These are phyloP conservation scores for Corbicula japonica DNA, from an alignment of 2,888 invertebrate species.

Conservation along the genomic window DNA sequence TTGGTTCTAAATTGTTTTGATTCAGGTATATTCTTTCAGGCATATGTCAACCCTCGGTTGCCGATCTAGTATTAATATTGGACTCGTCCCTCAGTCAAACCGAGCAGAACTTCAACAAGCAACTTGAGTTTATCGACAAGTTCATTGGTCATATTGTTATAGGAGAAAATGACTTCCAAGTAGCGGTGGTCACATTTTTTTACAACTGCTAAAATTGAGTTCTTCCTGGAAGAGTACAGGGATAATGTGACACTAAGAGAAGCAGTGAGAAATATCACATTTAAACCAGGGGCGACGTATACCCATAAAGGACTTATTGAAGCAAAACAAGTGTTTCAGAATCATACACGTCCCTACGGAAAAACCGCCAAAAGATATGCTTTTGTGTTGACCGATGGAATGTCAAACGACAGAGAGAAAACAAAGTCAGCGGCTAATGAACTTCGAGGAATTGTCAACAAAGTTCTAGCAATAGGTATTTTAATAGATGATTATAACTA, in stretches of 20 bases:
- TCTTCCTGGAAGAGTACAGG: not conserved
- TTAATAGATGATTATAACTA: no score
- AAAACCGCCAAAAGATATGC: no score
- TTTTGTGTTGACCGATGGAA: no score
- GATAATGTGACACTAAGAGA: not conserved
- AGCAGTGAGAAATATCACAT: not conserved
- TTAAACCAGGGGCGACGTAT: no score
- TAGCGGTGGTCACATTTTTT: not conserved
- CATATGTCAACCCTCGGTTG: slow-evolving; percentile 23
- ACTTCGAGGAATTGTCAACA: no score
- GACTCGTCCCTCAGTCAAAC: slow-evolving; percentile 24
- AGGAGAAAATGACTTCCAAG: slow-evolving; percentile 11
- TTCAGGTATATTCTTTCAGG: slow-evolving; percentile 8
- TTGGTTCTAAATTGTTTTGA: no score
- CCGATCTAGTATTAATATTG: slow-evolving; percentile 17
- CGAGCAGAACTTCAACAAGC: slow-evolving; percentile 3
- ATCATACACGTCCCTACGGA: not conserved
- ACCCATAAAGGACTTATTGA: no score
- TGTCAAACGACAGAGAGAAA: no score
- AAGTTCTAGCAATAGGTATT: no score
- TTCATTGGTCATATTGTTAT: slow-evolving; percentile 30
- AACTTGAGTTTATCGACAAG: slow-evolving; percentile 16
- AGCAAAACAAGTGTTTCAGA: not conserved
- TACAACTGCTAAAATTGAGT: not conserved
- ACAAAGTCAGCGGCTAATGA: no score